Evolutionary conservation across 1,140 invertebrate species (phyloP).

Genomic region (Paramacrobiotus metropolitanus): DNA sequence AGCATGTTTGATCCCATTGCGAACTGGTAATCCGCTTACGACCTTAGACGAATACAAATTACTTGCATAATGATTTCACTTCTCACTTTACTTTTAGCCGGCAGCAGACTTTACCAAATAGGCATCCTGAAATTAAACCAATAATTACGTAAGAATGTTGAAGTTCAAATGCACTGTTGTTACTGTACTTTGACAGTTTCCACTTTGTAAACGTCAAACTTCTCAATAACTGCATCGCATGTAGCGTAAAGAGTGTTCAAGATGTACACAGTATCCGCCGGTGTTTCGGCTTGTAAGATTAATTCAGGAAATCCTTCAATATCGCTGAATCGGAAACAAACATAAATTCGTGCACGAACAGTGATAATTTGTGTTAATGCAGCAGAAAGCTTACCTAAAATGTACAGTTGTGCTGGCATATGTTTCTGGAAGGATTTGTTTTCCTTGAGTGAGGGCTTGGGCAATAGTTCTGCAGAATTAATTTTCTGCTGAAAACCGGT

Average conservation of each 20-base stretch:
- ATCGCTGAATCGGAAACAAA: too few relatives aligned
- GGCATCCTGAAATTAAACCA: too few relatives aligned
- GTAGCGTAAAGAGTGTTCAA: slow-evolving; percentile 22
- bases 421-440: not conserved
- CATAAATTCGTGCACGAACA: too few relatives aligned
- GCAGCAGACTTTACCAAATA: too few relatives aligned
- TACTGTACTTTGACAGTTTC: slow-evolving; percentile 95
- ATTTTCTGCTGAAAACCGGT: not conserved
- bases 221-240: slow-evolving; percentile 44
- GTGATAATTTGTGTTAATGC: not conserved
- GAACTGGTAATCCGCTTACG: slow-evolving; percentile 32
- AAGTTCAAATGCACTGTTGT: slow-evolving; percentile 44
- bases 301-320: not conserved
- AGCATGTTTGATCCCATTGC: slow-evolving; percentile 32
- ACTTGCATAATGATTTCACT: too few relatives aligned
- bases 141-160: too few relatives aligned
- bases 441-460: not conserved
- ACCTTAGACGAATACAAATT: not conserved
- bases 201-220: slow-evolving; percentile 95
- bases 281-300: not conserved
- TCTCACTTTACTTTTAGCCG: too few relatives aligned
- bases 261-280: slow-evolving; percentile 8
- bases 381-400: not conserved
- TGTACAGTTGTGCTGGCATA: not conserved
- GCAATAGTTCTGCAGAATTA: not conserved